These are phyloP conservation scores for Batillaria attramentaria DNA, from an alignment of 1,140 invertebrate genomes.

Conservation along the genomic window DNA sequence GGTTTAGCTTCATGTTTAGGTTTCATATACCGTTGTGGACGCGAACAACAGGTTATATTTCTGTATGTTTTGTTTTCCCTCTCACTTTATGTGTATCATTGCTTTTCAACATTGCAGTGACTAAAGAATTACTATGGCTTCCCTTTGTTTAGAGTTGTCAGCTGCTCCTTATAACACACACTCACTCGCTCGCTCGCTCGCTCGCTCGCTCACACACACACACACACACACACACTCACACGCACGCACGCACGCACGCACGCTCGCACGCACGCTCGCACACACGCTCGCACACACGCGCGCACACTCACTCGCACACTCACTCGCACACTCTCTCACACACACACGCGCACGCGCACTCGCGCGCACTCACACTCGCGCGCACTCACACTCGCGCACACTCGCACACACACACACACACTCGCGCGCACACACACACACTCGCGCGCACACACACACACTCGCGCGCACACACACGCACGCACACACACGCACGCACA, in stretches of 20 bases:
- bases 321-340: neutral
- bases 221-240: slow-evolving; percentile 3
- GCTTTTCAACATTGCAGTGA: neutral
- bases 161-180: too few species aligned
- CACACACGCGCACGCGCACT: neutral
- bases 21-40: too few species aligned
- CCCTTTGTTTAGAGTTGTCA: too few species aligned
- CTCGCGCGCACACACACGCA: slow-evolving; percentile 2
- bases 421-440: slow-evolving; percentile 9
- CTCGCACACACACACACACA: neutral
- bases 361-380: neutral
- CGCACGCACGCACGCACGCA: neutral
- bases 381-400: neutral
- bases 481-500: neutral
- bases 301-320: slow-evolving; percentile 8
- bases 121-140: too few species aligned
- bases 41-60: too few species aligned
- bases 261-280: neutral
- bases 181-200: too few species aligned
- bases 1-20: too few species aligned
- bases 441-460: slow-evolving; percentile 8
- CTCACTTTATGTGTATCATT: too few species aligned
- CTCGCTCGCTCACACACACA: too few species aligned
- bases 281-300: neutral
- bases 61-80: too few species aligned